Percentiles rank a stretch among this genome's conserved stretches.
Conservation (phyloP, 2,888 invertebrate species). For the Ochropacha duplaris region DNA sequence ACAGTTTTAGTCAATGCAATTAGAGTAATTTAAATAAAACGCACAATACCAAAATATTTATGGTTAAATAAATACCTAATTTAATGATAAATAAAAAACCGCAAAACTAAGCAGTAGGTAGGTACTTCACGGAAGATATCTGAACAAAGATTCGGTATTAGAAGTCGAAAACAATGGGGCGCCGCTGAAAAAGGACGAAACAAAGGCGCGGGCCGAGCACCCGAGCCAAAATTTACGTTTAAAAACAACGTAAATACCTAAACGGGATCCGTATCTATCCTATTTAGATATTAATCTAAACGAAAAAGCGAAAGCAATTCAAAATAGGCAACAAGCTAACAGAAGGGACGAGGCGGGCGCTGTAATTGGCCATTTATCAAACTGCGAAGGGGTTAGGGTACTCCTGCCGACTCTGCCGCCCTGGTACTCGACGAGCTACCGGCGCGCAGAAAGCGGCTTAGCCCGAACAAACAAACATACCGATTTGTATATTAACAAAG, state of each 20-base stretch:
- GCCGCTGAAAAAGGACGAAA: slow-evolving; percentile 57
- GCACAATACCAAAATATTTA: neutral
- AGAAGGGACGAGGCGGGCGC: slow-evolving; percentile 78
- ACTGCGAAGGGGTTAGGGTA: slow-evolving; percentile 82
- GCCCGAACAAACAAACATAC: slow-evolving; percentile 46
- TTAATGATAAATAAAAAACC: slow-evolving; percentile 47
- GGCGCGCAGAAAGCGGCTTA: slow-evolving; percentile 19
- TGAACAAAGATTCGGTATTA: slow-evolving; percentile 55
- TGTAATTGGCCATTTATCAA: slow-evolving; percentile 85
- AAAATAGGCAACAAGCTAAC: slow-evolving; percentile 83
- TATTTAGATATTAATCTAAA: slow-evolving; percentile 84
- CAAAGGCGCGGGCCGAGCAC: slow-evolving; percentile 46
- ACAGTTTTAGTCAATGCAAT: no score
- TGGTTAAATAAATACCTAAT: no score
- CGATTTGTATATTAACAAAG: slow-evolving; percentile 25
- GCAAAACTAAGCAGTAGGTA: slow-evolving; percentile 34
- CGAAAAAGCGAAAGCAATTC: slow-evolving; percentile 83
- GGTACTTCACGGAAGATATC: slow-evolving; percentile 39
- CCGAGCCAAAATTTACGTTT: slow-evolving; percentile 75
- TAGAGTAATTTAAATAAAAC: no score
- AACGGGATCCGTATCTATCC: slow-evolving; percentile 82
- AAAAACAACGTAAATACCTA: slow-evolving; percentile 82
- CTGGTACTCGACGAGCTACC: slow-evolving; percentile 44
- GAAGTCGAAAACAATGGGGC: slow-evolving; percentile 65
- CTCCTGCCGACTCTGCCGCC: slow-evolving; percentile 66